Percentiles rank a stretch among this genome's conserved stretches.
These are phyloP conservation scores for Cottoperca gobio DNA, from an alignment of 2,797 vertebrate species.

Conservation along the genomic window DNA sequence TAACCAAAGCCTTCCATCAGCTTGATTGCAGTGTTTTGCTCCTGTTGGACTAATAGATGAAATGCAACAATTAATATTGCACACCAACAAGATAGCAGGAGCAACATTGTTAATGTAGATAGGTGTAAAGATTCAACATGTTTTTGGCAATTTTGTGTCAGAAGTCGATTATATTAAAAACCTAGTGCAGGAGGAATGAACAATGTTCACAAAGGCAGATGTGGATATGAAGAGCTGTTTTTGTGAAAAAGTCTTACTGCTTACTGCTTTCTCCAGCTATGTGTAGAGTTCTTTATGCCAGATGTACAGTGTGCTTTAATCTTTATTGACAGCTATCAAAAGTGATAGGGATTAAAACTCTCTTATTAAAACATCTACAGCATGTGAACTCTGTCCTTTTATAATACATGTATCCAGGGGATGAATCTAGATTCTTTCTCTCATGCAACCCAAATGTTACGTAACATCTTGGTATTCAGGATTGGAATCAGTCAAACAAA, in stretches of 20 bases:
- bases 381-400: slow-evolving; percentile 6
- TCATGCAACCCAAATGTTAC: slow-evolving; percentile 35
- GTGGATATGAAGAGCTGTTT: background rate
- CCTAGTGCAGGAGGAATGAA: background rate
- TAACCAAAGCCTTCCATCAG: background rate
- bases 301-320: background rate
- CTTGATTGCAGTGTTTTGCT: background rate
- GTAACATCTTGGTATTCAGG: slow-evolving; percentile 20
- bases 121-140: background rate
- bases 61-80: background rate
- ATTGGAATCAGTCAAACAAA: slow-evolving; percentile 17
- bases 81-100: background rate
- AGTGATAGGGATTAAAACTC: slow-evolving; percentile 1
- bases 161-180: background rate
- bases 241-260: too few species aligned
- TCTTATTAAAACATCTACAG: background rate
- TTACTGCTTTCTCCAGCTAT: background rate
- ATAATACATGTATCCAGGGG: background rate
- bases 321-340: background rate
- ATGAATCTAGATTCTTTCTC: slow-evolving; percentile 15
- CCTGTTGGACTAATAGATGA: background rate
- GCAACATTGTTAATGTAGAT: background rate
- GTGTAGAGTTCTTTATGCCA: background rate
- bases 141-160: background rate
- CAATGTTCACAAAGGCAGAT: background rate